Percentiles rank a stretch among this genome's conserved stretches.
These are phyloP conservation scores for Romanogobio albipinnatus DNA, from an alignment of 2,113 vertebrate species.

Conservation along the genomic window DNA sequence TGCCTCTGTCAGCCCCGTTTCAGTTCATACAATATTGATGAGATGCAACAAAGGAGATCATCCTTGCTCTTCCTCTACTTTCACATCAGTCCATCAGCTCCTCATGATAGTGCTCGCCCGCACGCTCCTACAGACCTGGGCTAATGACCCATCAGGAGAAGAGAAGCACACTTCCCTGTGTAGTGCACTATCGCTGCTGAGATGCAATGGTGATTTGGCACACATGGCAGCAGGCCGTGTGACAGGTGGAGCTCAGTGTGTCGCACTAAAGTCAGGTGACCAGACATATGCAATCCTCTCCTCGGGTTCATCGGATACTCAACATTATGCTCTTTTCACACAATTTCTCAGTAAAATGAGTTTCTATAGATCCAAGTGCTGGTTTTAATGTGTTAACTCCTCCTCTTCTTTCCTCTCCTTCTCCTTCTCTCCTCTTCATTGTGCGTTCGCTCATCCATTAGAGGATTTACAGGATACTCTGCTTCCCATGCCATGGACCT, in stretches of 20 bases:
- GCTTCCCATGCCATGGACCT: slow-evolving; percentile 28
- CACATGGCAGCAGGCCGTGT: slow-evolving; percentile 45
- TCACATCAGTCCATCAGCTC: background rate
- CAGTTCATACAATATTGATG: slow-evolving; percentile 1
- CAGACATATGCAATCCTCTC: slow-evolving; percentile 53
- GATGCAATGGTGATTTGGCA: slow-evolving; percentile 37
- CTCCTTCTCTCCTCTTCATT: slow-evolving; percentile 53
- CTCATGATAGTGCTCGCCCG: background rate
- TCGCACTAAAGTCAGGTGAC: slow-evolving; percentile 35
- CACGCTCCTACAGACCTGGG: background rate
- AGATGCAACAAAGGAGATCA: background rate
- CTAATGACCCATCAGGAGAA: slow-evolving; percentile 34
- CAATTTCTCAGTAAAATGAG: background rate
- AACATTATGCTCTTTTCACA: background rate
- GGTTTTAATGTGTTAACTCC: background rate
- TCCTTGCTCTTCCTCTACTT: slow-evolving; percentile 8
- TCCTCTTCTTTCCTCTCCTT: background rate
- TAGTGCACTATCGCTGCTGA: slow-evolving; percentile 15
- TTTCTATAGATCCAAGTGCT: background rate
- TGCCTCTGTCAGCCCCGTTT: background rate
- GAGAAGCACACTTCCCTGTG: background rate
- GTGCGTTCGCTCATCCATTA: background rate
- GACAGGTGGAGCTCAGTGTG: slow-evolving; percentile 49
- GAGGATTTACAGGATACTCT: slow-evolving; percentile 10
- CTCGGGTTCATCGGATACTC: background rate